phyloP scores from a whole-genome alignment of 2,797 vertebrate species.

The Momotus momota region DNA sequence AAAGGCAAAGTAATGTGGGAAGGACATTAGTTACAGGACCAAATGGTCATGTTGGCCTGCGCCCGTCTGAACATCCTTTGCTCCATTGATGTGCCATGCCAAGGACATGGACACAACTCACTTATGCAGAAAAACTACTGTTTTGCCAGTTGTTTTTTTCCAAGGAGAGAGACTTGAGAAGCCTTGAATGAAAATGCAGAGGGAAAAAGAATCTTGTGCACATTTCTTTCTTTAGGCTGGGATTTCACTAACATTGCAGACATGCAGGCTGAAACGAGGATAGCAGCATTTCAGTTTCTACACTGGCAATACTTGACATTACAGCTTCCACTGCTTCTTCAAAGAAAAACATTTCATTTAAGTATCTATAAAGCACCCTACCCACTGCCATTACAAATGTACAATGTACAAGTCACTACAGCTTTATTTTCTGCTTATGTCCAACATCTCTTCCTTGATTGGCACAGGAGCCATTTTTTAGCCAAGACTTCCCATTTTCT shows the following conservation, averaged over 20 bases:
- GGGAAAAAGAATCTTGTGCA: background rate
- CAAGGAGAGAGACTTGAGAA: background rate
- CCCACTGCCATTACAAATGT: background rate
- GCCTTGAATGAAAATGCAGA: background rate
- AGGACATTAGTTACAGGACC: background rate
- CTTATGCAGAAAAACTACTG: background rate
- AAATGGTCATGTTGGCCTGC: background rate
- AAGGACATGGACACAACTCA: background rate
- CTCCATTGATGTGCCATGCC: background rate
- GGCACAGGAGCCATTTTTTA: background rate
- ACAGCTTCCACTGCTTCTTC: background rate
- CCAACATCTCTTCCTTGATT: background rate
- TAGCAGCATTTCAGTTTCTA: background rate
- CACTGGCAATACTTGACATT: background rate
- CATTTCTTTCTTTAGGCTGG: background rate
- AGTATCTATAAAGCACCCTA: background rate
- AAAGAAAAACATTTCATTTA: background rate
- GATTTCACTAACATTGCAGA: background rate
- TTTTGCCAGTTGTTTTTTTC: background rate
- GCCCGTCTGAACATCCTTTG: background rate
- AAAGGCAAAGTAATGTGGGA: background rate
- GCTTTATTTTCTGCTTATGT: slow-evolving; percentile 11
- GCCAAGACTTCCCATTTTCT: background rate
- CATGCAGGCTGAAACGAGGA: background rate
- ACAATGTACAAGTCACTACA: background rate